Evolutionary conservation across 1,140 invertebrate genomes (phyloP).

Genomic region (Cyclargus thomasi): DNA sequence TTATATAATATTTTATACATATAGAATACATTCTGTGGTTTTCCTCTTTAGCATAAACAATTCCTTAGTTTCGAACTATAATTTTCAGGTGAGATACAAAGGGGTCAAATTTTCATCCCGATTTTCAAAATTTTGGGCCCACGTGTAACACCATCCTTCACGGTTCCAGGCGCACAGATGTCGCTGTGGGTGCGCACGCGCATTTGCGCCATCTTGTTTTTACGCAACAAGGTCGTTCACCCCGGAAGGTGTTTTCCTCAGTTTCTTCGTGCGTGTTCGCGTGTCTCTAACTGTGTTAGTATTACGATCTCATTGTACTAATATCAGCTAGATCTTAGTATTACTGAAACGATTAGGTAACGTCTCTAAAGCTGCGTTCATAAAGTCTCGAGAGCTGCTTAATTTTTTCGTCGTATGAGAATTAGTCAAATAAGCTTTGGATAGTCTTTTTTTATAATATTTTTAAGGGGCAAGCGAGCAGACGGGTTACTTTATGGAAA

Average conservation of each 20-base stretch:
- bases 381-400: background rate
- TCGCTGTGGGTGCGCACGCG: slow-evolving; percentile 34
- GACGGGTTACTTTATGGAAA: too few species aligned
- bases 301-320: slow-evolving; percentile 35
- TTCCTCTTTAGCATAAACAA: too few species aligned
- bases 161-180: slow-evolving; percentile 11
- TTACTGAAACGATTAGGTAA: slow-evolving; percentile 6
- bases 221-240: slow-evolving; percentile 70
- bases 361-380: background rate
- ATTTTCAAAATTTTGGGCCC: too few species aligned
- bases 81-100: too few species aligned
- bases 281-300: slow-evolving; percentile 59
- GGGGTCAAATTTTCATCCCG: too few species aligned
- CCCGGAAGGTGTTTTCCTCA: slow-evolving; percentile 72
- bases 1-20: too few species aligned
- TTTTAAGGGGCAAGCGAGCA: too few species aligned
- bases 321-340: slow-evolving; percentile 16
- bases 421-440: too few species aligned
- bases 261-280: slow-evolving; percentile 68
- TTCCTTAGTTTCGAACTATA: too few species aligned
- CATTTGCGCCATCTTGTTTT: slow-evolving; percentile 60
- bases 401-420: too few species aligned
- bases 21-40: too few species aligned
- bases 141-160: background rate
- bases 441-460: too few species aligned